A percentile compares a stretch with the other conserved stretches of the same genome.
Conservation (phyloP, 2,888 invertebrate genomes). For the Choreutis nemorana region DNA sequence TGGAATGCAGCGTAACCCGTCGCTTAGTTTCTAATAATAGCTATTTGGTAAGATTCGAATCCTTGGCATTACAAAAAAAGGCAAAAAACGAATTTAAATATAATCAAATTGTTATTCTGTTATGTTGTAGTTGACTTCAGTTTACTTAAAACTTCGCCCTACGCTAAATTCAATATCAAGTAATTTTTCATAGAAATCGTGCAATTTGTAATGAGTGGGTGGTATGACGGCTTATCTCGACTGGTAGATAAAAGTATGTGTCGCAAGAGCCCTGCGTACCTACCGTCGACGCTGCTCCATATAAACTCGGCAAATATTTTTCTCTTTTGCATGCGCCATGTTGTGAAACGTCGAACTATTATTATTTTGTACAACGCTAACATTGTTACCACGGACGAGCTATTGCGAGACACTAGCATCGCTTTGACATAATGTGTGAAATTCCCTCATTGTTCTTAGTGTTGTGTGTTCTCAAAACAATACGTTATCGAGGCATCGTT, state of each 20-base stretch:
- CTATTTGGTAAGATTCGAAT: too few relatives aligned
- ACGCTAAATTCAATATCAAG: background rate
- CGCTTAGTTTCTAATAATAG: too few relatives aligned
- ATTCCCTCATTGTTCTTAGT: slow-evolving; percentile 21
- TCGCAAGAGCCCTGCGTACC: slow-evolving; percentile 16
- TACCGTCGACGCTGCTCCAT: slow-evolving; percentile 9
- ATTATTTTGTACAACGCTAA: background rate
- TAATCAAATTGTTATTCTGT: too few relatives aligned
- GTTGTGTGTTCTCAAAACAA: slow-evolving; percentile 4
- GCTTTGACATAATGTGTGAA: slow-evolving; percentile 25
- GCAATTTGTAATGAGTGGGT: slow-evolving; percentile 18
- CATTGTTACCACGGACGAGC: background rate
- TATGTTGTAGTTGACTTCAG: too few relatives aligned
- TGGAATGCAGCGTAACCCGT: too few relatives aligned
- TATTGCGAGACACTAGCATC: background rate
- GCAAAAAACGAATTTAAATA: too few relatives aligned
- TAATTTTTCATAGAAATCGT: slow-evolving; percentile 16
- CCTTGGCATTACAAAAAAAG: too few relatives aligned
- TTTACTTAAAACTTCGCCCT: too few relatives aligned
- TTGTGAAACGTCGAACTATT: background rate
- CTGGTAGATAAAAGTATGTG: slow-evolving; percentile 19
- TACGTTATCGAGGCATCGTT: slow-evolving; percentile 9
- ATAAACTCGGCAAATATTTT: slow-evolving; percentile 3
- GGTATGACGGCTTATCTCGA: slow-evolving; percentile 19
- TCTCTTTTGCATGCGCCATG: slow-evolving; percentile 1